These are phyloP conservation scores for Cetoscarus ocellatus DNA, from an alignment of 2,797 vertebrate species.

Conservation along the genomic window DNA sequence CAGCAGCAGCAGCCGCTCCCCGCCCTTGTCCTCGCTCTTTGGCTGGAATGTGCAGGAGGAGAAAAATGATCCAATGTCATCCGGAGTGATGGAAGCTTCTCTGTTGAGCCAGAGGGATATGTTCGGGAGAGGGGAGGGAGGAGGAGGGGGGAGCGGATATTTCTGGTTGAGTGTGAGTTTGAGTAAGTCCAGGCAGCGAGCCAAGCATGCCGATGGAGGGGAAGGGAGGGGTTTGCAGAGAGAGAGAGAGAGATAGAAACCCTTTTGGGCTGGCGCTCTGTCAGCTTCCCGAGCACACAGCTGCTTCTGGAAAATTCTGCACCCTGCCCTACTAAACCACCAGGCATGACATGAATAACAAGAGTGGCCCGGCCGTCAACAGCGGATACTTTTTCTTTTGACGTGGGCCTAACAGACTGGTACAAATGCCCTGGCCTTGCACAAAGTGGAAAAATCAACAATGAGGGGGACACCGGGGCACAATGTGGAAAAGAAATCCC, in stretches of 20 bases:
- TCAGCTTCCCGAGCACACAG: slow-evolving; percentile 90
- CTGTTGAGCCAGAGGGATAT: slow-evolving; percentile 88
- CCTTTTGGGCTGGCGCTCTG: slow-evolving; percentile 88
- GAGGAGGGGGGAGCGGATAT: slow-evolving; percentile 76
- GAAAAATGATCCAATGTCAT: slow-evolving; percentile 89
- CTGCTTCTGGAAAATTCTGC: slow-evolving; percentile 97
- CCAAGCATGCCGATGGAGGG: slow-evolving; percentile 87
- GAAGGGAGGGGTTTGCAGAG: slow-evolving; percentile 56
- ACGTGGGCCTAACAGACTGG: slow-evolving; percentile 76
- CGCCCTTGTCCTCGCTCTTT: slow-evolving; percentile 73
- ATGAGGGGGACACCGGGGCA: slow-evolving; percentile 75
- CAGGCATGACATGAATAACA: slow-evolving; percentile 90
- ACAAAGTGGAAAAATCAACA: slow-evolving; percentile 83
- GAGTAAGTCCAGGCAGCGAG: slow-evolving; percentile 87
- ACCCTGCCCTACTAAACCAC: slow-evolving; percentile 89
- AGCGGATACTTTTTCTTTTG: slow-evolving; percentile 78
- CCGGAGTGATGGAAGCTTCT: slow-evolving; percentile 90
- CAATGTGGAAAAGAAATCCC: slow-evolving; percentile 82
- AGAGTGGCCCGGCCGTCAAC: slow-evolving; percentile 74
- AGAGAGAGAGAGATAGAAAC: slow-evolving; percentile 71
- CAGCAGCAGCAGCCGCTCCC: slow-evolving; percentile 82
- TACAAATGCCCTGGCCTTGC: slow-evolving; percentile 80
- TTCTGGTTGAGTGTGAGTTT: slow-evolving; percentile 86
- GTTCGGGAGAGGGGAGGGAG: slow-evolving; percentile 67
- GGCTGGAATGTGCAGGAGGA: slow-evolving; percentile 81